Percentiles rank a stretch among this genome's conserved stretches.
phyloP scores from a whole-genome alignment of 2,113 vertebrate species.

The Boulengeromyrus knoepffleri region DNA sequence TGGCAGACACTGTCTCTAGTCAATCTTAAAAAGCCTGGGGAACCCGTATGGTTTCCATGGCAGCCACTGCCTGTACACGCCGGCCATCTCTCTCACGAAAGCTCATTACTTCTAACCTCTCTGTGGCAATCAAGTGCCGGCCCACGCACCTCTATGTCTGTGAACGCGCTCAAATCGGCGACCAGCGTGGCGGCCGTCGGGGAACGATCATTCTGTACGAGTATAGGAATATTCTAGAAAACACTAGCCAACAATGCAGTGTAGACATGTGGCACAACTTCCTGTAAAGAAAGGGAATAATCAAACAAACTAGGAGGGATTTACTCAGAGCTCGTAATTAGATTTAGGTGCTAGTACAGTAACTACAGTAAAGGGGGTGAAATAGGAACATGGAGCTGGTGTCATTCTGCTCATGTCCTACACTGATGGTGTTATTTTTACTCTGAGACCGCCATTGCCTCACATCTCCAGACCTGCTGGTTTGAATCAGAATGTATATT shows the following conservation, averaged over 20 bases:
- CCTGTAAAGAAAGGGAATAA: not conserved
- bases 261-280: not conserved
- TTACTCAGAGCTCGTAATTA: not conserved
- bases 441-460: not conserved
- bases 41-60: conserved; percentile 23
- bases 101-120: not conserved
- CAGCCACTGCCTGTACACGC: conserved; percentile 16
- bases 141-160: not conserved
- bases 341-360: not conserved
- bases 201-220: not conserved
- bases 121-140: not conserved
- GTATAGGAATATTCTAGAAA: not conserved
- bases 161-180: not conserved
- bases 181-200: not conserved
- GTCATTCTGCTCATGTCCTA: not conserved
- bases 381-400: not conserved
- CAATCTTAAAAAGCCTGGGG: conserved; percentile 24
- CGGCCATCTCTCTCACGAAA: not conserved
- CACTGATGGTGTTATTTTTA: not conserved
- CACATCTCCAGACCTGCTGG: not conserved
- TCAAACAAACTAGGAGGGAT: not conserved
- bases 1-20: not conserved
- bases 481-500: not conserved
- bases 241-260: not conserved
- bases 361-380: not conserved